Evolutionary conservation across 2,888 invertebrate species (phyloP).

Genomic region (Schizaphis graminum): DNA sequence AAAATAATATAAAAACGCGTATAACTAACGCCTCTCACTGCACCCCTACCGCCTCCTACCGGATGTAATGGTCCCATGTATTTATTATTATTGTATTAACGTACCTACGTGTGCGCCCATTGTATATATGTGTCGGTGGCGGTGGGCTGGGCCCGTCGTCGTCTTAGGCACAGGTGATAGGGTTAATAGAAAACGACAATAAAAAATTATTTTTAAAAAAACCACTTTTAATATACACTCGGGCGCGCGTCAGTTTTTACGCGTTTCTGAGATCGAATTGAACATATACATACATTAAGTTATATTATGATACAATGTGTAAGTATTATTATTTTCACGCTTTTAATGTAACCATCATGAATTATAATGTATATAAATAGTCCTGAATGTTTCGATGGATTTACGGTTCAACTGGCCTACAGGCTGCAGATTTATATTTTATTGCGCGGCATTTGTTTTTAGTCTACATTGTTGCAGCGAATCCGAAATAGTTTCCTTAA

Average conservation of each 20-base stretch:
- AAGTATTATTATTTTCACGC: slow-evolving; percentile 37
- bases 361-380: background rate
- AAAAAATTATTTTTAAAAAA: slow-evolving; percentile 10
- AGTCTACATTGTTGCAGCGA: background rate
- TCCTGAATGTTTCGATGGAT: background rate
- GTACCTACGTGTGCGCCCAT: background rate
- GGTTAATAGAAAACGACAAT: slow-evolving; percentile 33
- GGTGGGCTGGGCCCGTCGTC: slow-evolving; percentile 48
- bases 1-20: background rate
- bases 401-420: background rate
- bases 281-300: background rate
- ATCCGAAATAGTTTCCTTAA: background rate
- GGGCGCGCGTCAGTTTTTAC: background rate
- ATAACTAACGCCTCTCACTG: background rate
- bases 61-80: slow-evolving; percentile 26
- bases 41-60: background rate
- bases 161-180: slow-evolving; percentile 49
- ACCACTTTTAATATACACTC: background rate
- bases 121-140: background rate
- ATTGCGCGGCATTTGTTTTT: background rate
- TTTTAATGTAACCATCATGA: background rate
- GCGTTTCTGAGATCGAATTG: slow-evolving; percentile 19
- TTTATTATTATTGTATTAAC: slow-evolving; percentile 3
- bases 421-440: background rate
- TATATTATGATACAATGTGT: background rate